A percentile compares a stretch with the other conserved stretches of the same genome.
Conservation (phyloP, 2,797 vertebrate genomes). For the Paedocypris micromegethes region DNA sequence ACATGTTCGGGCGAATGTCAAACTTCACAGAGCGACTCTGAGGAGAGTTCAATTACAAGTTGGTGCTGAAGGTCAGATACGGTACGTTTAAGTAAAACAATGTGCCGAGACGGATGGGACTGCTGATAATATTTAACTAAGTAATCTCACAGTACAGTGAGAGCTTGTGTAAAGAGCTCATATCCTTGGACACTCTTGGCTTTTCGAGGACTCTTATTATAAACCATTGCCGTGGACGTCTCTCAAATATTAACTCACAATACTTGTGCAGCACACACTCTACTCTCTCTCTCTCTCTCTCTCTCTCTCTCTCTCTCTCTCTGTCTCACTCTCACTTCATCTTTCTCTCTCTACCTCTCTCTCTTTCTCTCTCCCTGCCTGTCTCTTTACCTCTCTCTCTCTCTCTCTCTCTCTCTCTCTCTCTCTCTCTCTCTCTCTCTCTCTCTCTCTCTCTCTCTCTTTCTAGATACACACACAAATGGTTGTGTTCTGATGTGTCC, state of each 20-base stretch:
- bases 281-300: too few species aligned
- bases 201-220: slow-evolving; percentile 42
- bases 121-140: slow-evolving; percentile 52
- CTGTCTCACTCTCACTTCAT: too few species aligned
- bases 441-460: too few species aligned
- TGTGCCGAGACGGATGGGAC: slow-evolving; percentile 47
- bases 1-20: slow-evolving; percentile 25
- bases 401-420: too few species aligned
- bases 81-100: slow-evolving; percentile 41
- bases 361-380: too few species aligned
- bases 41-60: slow-evolving; percentile 43
- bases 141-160: slow-evolving; percentile 47
- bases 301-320: too few species aligned
- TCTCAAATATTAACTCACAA: slow-evolving; percentile 48
- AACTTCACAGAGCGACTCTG: slow-evolving; percentile 36
- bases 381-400: too few species aligned
- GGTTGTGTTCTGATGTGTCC: too few species aligned
- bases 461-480: too few species aligned
- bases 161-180: slow-evolving; percentile 45
- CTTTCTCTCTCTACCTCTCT: too few species aligned
- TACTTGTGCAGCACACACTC: slow-evolving; percentile 42
- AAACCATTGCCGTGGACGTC: slow-evolving; percentile 45
- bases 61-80: slow-evolving; percentile 48
- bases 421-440: too few species aligned
- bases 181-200: slow-evolving; percentile 51